Conservation (phyloP, 2,797 vertebrate genomes). For the Rachycentron canadum region DNA sequence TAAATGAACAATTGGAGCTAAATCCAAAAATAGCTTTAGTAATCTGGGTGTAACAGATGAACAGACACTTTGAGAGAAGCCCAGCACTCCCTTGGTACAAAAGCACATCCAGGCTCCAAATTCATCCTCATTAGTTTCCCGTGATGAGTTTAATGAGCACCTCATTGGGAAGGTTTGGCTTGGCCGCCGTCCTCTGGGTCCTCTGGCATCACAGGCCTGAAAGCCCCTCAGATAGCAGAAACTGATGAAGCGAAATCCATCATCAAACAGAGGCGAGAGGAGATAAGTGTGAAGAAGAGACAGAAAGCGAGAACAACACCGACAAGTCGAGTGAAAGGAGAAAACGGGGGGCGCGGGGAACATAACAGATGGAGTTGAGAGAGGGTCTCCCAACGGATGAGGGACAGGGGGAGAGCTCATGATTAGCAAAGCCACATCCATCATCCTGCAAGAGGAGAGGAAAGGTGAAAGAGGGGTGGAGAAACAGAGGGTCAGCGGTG, state of each 20-base stretch:
- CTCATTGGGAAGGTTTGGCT: conserved; percentile 64
- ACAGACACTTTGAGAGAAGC: conserved; percentile 58
- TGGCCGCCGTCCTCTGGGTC: conserved; percentile 65
- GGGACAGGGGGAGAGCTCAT: conserved; percentile 31
- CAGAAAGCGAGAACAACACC: conserved; percentile 17
- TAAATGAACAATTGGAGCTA: conserved; percentile 7
- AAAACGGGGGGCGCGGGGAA: conserved; percentile 12
- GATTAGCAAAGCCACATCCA: conserved; percentile 54
- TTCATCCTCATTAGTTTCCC: conserved; percentile 79
- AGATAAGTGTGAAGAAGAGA: conserved; percentile 39
- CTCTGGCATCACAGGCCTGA: conserved; percentile 54
- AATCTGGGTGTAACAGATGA: conserved; percentile 66
- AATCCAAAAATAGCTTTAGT: conserved; percentile 32
- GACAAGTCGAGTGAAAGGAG: conserved; percentile 4
- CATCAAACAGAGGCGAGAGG: conserved; percentile 48
- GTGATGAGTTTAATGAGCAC: conserved; percentile 78
- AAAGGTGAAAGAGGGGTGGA: conserved; percentile 1
- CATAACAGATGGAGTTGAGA: conserved; percentile 48
- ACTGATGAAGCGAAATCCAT: conserved; percentile 61
- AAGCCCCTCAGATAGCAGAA: conserved; percentile 42
- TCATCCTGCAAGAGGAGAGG: conserved; percentile 39
- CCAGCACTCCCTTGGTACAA: conserved; percentile 52
- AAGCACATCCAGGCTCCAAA: conserved; percentile 66
- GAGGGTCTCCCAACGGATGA: conserved; percentile 42
- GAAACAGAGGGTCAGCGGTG: background rate